Percentiles rank a stretch among this genome's conserved stretches.
Conservation (phyloP, 2,113 vertebrate genomes). For the Leucosticte australis region DNA sequence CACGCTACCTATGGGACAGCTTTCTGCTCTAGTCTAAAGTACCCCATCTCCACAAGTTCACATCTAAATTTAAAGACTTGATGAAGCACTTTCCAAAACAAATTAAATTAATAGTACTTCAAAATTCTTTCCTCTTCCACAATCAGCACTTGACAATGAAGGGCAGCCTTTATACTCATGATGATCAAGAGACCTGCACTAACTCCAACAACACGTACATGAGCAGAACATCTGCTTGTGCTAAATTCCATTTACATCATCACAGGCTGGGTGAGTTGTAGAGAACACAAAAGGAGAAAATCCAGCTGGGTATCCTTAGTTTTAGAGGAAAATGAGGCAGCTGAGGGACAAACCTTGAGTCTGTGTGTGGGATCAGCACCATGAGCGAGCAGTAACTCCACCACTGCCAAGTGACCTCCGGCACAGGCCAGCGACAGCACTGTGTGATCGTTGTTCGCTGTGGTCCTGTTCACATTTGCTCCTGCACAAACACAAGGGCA, state of each 20-base stretch:
- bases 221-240: background rate
- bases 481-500: constrained; percentile 67
- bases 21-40: background rate
- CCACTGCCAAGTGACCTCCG: constrained; percentile 95
- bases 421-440: constrained; percentile 97
- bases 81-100: background rate
- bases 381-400: constrained; percentile 95
- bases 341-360: constrained; percentile 83
- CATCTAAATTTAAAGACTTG: background rate
- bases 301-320: accelerated
- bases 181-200: background rate
- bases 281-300: background rate
- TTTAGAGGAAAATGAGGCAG: background rate
- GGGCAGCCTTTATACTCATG: accelerated
- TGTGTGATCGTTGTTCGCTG: constrained; percentile 97
- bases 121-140: background rate
- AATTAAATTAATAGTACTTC: background rate
- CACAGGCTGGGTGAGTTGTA: background rate
- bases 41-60: background rate
- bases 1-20: accelerated
- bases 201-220: accelerated
- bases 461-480: constrained; percentile 97
- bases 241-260: background rate
- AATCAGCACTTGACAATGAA: background rate
- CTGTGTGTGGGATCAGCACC: constrained; percentile 98